Conservation (phyloP, 1,140 invertebrate genomes). For the Archegozetes longisetosus region DNA sequence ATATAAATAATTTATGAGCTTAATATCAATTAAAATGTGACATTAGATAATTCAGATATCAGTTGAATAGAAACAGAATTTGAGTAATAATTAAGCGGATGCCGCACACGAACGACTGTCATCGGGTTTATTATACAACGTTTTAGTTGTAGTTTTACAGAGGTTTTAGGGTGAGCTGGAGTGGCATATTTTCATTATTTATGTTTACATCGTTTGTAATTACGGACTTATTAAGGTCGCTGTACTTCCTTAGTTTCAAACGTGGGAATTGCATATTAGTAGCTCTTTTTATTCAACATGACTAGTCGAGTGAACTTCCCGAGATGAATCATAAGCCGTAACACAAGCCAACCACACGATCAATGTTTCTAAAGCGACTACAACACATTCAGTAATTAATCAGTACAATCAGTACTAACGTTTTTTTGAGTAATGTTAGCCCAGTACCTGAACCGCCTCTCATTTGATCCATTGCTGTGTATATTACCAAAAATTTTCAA, state of each 20-base stretch:
- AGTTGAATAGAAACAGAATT: too few relatives aligned
- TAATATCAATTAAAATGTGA: too few relatives aligned
- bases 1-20: neutral
- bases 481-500: too few relatives aligned
- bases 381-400: neutral
- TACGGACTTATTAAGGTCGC: neutral
- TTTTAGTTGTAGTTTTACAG: neutral
- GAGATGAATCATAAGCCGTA: neutral
- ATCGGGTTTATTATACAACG: neutral
- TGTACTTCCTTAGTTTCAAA: neutral
- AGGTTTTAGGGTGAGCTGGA: neutral
- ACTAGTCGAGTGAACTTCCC: neutral
- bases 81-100: too few relatives aligned
- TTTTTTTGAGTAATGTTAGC: too few relatives aligned
- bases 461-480: too few relatives aligned
- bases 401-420: neutral
- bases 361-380: neutral
- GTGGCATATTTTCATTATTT: neutral
- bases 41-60: too few relatives aligned
- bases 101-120: neutral
- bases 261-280: neutral
- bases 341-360: neutral
- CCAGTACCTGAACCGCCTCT: too few relatives aligned
- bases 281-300: neutral
- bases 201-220: neutral